Base-by-base conservation (phyloP, 1,140 invertebrate species). In the Chrysoperla carnea region DNA sequence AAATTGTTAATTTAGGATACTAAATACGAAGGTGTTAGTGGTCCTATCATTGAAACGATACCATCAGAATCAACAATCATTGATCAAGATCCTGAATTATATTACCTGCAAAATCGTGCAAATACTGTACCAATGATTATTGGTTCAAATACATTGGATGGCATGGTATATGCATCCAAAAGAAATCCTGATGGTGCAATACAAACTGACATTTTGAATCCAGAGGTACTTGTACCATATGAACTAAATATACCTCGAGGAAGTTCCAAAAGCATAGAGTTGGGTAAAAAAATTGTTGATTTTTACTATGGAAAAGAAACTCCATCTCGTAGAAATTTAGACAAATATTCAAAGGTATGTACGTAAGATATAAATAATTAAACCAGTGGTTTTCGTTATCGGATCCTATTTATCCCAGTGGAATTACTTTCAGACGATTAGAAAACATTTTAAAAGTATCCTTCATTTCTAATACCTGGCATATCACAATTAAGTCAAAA, bases 111-210 rank as follows among this genome's bases (percentile, higher is more conserved):
- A 57, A 58, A 35, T 64, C 66, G 33, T 50, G 66, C 29, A 63
- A 68, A 42, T 23, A 23, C 17, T 23, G 60, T 80, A 9, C 76
- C 78, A 0, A 58, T 70, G 12, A 63, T 81, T 6, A 50, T 69
- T 12, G 79, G 78, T 1, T 68, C 71, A 35, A 73, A 66, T 50
- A 57, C 50, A 12, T 54, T 60, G 9, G 78, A 82, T 61, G 70
- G 70, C 11, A 49, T 71, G 8, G 49, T 66, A 8, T 45, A 67
- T 7, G 46, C 37, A 11, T 46, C 47, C 8, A 11, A 23, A 1
- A 36, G 46, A 45, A 55, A 58, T 44, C 50, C 63, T 43, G 53
- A 45, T 35, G 14, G 48, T 13, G 44, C 42, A 27, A 37, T 62
- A 7, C 43, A 50, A n/a, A 37, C 52, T 28, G 49, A 53, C 11